Base-by-base conservation (phyloP, 2,797 vertebrate genomes). In the Pipistrellus nathusii region DNA sequence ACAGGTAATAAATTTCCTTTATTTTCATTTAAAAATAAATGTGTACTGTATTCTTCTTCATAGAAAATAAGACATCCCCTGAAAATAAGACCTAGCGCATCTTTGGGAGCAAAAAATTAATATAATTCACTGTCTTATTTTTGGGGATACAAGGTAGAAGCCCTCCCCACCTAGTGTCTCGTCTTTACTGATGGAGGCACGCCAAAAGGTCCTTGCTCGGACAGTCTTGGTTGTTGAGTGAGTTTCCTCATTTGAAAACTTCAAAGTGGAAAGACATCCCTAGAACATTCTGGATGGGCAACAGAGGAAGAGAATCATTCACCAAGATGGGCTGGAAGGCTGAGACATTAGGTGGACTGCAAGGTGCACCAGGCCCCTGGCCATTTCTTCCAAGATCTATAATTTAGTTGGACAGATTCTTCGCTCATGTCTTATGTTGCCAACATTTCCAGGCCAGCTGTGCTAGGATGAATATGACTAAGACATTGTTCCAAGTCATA, bases 361-460 rank as follows among this genome's bases (percentile, higher is more conserved):
- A 0, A 11, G 7, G n/a, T 3, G 0, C 8, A 6, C 9, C 0
- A 11, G 1, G 8, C 4, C 32, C 13, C 5, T 23, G 0, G 5
- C 44, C 2, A 7, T 35, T 62, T 86, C 51, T 57, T 48, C 57
- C 32, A 6, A 73, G 11, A 12, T 4, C 35, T 17, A 0, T 48
- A 6, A 73, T 35, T 66, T 81, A 73, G 3, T 0, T 38, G 57
- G 5, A 80, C 14, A 32, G 35, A 32, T 27, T 75, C 4, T 17
- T 69, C 17, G 11, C 17, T 59, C 10, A 46, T 25, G 64, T 72
- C 21, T 66, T 68, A 30, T 9, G 9, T 2, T 14, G 46, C 25
- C 44, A 4, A 44, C 41, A 15, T 38, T 80, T 86, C 46, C 14
- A 12, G 5, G 5, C 23, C 9, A 17, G n/a, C 30, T 57, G 11